Base-by-base conservation (phyloP, 2,113 vertebrate genomes). In the Aix galericulata region DNA sequence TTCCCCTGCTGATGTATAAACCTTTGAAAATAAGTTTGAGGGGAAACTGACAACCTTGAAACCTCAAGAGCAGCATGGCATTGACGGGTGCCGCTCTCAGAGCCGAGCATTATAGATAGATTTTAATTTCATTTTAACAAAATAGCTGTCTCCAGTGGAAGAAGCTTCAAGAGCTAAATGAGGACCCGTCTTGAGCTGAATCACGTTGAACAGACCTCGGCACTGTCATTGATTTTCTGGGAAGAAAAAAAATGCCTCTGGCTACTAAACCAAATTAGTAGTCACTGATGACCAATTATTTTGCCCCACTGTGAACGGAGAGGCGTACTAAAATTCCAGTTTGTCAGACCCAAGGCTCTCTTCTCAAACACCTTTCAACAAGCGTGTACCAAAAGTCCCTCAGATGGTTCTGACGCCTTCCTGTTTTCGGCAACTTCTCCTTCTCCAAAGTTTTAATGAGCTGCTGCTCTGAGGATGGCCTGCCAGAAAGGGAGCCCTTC, bases 241-340 rank as follows among this genome's bases (percentile, higher is more conserved):
- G 97, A 98, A 98, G 98, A 98, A 98, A 98, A 98, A 98, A 97
- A 97, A 46, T 3, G 98, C 98, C 98, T 98, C 98, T 97, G 98
- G 98, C 98, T 98, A 98, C 98, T 98, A 98, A 98, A 97, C 97
- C 97, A 98, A 98, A 98, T 98, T 98, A 98, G 98, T 97, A 98
- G 97, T 98, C 98, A 98, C 98, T 98, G 98, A 98, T 98, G 98
- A 98, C 98, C 98, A 98, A 98, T 98, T 98, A 98, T 98, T 98
- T 98, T 92, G 97, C 98, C 97, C 98, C 97, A 90, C 98, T 97
- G 97, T 95, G 98, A 98, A 97, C 59, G 95, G 97, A 92, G 84
- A 96, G 96, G 95, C 86, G 97, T 78, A 97, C 98, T 97, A 96
- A 98, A 97, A 97, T 97, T 97, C 97, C 97, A 53, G 98, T 98